Evolutionary conservation across 1,140 invertebrate genomes (phyloP), one percentile per base, ranked within the genome.

Genomic region (Drosophila punjabiensis): DNA sequence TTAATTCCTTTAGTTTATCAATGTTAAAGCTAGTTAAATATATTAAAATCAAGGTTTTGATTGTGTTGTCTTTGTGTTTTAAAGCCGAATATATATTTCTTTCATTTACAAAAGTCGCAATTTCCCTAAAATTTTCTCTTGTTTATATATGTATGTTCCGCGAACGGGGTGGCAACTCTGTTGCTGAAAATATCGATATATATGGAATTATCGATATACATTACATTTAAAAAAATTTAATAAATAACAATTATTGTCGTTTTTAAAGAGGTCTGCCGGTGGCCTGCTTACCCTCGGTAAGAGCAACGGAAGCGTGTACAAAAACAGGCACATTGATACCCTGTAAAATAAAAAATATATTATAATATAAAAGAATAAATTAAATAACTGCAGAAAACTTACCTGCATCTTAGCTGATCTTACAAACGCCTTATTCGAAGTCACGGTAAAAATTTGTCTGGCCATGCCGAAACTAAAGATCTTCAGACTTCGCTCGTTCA

Each of bases 351-450:
- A 24, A 5, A 39, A 56, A 30, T 41, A 41, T 55, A 60, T 62
- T 60, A 24, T 24, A 24, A 6, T 5, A 8, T 1, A n/a, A 1
- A 30, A 39, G n/a, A 33, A 9, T 1, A 13, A 13, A 1, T 16
- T 45, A 0, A 13, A 33, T 35, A 55, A 35, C n/a, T 55, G 3
- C 4, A 4, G 2, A 18, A 30, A 4, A 28, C 78, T 59, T 41
- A 80, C 97, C 95, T 98, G 97, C 94, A 97, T 96, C 82, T 95
- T 95, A 47, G 98, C 97, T 47, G 98, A 96, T 93, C 98, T 94
- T 1, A 98, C 95, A 94, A 98, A 98, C 50, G 97, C 97, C 87
- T 96, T 96, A 94, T 99, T 99, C 0, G 98, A 97, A 13, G 98
- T 97, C 7, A 98, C 96, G 8, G 97, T 98, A 5, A 98, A 94